phyloP scores from a whole-genome alignment of 92 coral and sea anemone genomes.

The Hydrozoanthus gracilis region DNA sequence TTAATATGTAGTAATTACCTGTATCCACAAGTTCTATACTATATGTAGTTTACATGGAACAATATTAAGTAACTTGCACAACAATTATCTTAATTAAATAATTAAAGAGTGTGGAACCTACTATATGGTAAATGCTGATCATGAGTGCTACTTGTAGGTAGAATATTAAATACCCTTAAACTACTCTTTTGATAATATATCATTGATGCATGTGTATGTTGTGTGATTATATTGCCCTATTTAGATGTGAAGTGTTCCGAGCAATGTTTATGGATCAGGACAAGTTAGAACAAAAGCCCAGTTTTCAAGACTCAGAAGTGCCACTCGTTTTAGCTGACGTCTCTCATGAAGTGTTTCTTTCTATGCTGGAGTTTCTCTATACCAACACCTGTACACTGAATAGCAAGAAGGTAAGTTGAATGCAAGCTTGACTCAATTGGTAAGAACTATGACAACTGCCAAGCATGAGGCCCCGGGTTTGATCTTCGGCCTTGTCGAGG shows the following conservation, averaged over 20 bases:
- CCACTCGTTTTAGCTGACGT: conserved; percentile 92
- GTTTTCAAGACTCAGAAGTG: conserved; percentile 77
- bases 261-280: conserved; percentile 87
- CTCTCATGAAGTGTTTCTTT: conserved; percentile 85
- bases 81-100: no score
- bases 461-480: no score
- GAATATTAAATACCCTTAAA: no score
- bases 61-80: no score
- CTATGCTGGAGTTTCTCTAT: conserved; percentile 92
- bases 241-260: conserved; percentile 89
- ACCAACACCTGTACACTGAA: conserved; percentile 93
- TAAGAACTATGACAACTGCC: not conserved
- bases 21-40: no score
- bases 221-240: not conserved
- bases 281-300: conserved; percentile 64
- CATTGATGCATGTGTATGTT: not conserved
- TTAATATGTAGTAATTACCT: no score
- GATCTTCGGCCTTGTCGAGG: not conserved
- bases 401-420: conserved; percentile 80
- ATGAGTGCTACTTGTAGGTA: no score
- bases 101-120: no score
- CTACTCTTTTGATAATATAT: not conserved
- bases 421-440: not conserved
- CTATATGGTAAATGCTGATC: no score
- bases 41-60: no score